A percentile compares a stretch with the other conserved stretches of the same genome.
Conservation (phyloP, 2,888 invertebrate species). For the Tinea pellionella region DNA sequence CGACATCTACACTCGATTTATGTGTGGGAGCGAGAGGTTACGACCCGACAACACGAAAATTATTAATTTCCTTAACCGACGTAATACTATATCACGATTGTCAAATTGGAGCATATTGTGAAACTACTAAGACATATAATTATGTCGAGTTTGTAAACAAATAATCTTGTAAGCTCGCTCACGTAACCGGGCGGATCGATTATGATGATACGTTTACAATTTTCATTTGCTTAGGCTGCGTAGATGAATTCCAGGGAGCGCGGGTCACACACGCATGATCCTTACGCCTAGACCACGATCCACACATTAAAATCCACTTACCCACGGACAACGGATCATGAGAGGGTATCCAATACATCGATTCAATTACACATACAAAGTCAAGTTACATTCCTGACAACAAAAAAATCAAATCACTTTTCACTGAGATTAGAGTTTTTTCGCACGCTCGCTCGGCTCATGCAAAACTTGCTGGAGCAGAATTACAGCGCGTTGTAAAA, state of each 20-base stretch:
- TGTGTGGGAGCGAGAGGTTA: constrained; percentile 52
- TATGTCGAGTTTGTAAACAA: background rate
- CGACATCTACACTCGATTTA: constrained; percentile 47
- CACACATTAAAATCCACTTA: constrained; percentile 15
- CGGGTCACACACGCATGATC: constrained; percentile 12
- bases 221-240: background rate
- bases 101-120: background rate
- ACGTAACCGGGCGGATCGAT: background rate
- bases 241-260: constrained; percentile 11
- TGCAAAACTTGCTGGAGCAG: constrained; percentile 35
- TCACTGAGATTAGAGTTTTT: constrained; percentile 29
- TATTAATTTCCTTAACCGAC: constrained; percentile 26
- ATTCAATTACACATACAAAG: background rate
- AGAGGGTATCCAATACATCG: constrained; percentile 2
- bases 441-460: constrained; percentile 42
- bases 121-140: background rate
- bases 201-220: constrained; percentile 3
- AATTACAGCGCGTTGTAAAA: constrained; percentile 44
- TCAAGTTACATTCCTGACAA: background rate
- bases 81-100: background rate
- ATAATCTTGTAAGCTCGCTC: background rate
- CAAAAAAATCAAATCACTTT: background rate
- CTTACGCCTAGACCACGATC: constrained; percentile 9
- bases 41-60: constrained; percentile 45
- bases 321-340: constrained; percentile 4